phyloP scores from a whole-genome alignment of 2,888 invertebrate species.

The Epiblema foenella region DNA sequence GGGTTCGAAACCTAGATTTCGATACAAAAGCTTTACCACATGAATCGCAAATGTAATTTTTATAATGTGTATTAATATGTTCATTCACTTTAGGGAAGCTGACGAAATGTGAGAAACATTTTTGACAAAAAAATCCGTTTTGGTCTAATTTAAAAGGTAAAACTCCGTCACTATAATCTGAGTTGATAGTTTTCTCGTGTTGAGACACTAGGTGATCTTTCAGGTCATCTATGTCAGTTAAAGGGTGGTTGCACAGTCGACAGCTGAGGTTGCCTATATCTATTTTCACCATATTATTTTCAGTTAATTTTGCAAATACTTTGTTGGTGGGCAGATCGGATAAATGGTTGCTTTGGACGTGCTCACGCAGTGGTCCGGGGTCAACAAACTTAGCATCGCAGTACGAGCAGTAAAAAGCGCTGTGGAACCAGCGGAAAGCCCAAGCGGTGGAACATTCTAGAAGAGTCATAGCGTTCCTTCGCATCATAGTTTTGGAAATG shows the following conservation, averaged over 20 bases:
- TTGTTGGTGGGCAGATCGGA: slow-evolving; percentile 62
- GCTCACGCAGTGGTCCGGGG: slow-evolving; percentile 61
- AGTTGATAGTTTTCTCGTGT: slow-evolving; percentile 62
- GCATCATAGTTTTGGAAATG: slow-evolving; percentile 78
- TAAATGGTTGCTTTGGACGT: slow-evolving; percentile 62
- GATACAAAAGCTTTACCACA: slow-evolving; percentile 78
- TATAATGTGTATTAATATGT: slow-evolving; percentile 77
- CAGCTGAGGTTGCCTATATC: slow-evolving; percentile 70
- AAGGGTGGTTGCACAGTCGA: slow-evolving; percentile 61
- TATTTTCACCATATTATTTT: slow-evolving; percentile 80
- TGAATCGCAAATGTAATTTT: slow-evolving; percentile 74
- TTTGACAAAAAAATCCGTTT: slow-evolving; percentile 67
- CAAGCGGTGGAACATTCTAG: slow-evolving; percentile 76
- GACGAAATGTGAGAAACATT: slow-evolving; percentile 61
- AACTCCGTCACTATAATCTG: slow-evolving; percentile 71
- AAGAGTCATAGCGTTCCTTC: slow-evolving; percentile 71
- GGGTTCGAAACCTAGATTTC: slow-evolving; percentile 71
- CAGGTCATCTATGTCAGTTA: slow-evolving; percentile 61
- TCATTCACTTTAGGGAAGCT: slow-evolving; percentile 72
- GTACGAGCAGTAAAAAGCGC: slow-evolving; percentile 75
- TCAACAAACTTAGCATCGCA: slow-evolving; percentile 73
- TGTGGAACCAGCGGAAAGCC: slow-evolving; percentile 78
- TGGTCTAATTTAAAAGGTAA: slow-evolving; percentile 72
- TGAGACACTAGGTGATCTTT: slow-evolving; percentile 64
- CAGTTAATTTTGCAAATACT: slow-evolving; percentile 72